A percentile compares a stretch with the other conserved stretches of the same genome.
phyloP scores from a whole-genome alignment of 2,888 invertebrate genomes.

The Drosophila mulleri region DNA sequence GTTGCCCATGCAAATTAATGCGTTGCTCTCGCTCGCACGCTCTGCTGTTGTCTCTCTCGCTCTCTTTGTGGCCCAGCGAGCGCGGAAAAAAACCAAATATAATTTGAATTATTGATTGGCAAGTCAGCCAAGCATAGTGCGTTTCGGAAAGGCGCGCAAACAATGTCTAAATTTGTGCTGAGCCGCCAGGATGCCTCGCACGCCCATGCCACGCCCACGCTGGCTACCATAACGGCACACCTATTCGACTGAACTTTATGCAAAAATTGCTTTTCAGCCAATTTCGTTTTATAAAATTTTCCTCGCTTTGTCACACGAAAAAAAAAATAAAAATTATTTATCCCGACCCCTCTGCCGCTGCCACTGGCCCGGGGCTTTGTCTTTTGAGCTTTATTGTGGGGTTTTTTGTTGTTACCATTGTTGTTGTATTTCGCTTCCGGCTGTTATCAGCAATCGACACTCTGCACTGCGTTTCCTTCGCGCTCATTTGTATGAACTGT shows the following conservation, averaged over 20 bases:
- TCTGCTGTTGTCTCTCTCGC: background rate
- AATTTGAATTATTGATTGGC: slow-evolving; percentile 79
- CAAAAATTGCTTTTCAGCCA: slow-evolving; percentile 71
- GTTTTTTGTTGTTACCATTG: slow-evolving; percentile 27
- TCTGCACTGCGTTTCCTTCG: slow-evolving; percentile 54
- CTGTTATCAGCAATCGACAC: slow-evolving; percentile 79
- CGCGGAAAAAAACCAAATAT: slow-evolving; percentile 54
- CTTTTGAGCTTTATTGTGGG: slow-evolving; percentile 58
- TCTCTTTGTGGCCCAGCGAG: too few species aligned
- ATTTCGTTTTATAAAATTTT: slow-evolving; percentile 69
- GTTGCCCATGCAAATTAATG: slow-evolving; percentile 51
- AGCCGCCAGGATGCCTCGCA: slow-evolving; percentile 55
- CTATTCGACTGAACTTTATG: slow-evolving; percentile 55
- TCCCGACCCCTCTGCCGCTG: background rate
- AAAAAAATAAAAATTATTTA: slow-evolving; percentile 25
- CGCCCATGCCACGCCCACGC: background rate
- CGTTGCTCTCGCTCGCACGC: slow-evolving; percentile 4
- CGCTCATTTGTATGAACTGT: slow-evolving; percentile 58
- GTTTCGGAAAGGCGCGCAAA: slow-evolving; percentile 44
- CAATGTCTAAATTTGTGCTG: slow-evolving; percentile 69
- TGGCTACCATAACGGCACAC: slow-evolving; percentile 43
- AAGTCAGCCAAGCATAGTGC: slow-evolving; percentile 55
- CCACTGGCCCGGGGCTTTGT: slow-evolving; percentile 50
- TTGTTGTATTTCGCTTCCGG: slow-evolving; percentile 65
- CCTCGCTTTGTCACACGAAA: slow-evolving; percentile 32